These are phyloP conservation scores for Amorpha juglandis DNA, from an alignment of 2,888 invertebrate species.

Conservation along the genomic window DNA sequence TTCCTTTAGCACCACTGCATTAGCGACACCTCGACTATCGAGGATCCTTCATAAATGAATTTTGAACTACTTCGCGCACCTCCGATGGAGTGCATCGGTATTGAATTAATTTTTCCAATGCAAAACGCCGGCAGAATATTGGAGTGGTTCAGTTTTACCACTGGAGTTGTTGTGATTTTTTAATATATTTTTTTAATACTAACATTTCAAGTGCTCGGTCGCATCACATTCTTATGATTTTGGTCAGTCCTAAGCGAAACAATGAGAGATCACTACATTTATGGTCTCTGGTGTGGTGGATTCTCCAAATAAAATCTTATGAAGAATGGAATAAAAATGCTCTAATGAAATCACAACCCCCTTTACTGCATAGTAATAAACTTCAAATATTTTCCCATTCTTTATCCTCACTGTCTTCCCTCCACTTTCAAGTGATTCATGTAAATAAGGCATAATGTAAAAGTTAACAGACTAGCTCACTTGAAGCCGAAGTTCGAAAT, in stretches of 20 bases:
- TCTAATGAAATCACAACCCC: too few species aligned
- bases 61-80: constrained; percentile 35
- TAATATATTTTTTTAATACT: too few species aligned
- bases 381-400: not conserved
- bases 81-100: constrained; percentile 39
- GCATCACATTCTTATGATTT: too few species aligned
- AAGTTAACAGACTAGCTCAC: too few species aligned
- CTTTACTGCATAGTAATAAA: too few species aligned
- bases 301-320: not conserved
- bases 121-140: constrained; percentile 40
- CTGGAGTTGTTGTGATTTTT: not conserved
- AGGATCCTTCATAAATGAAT: constrained; percentile 59
- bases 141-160: constrained; percentile 21
- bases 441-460: not conserved
- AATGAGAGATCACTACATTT: too few species aligned
- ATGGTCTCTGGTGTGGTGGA: too few species aligned
- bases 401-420: not conserved
- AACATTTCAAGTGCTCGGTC: too few species aligned
- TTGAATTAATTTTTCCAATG: constrained; percentile 50
- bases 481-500: too few species aligned
- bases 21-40: constrained; percentile 50
- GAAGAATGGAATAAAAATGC: not conserved
- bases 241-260: too few species aligned
- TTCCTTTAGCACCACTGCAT: constrained; percentile 51
- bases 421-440: not conserved